Evolutionary conservation across 2,113 vertebrate species (phyloP), one percentile per base, ranked within the genome.

Genomic region (Zapus hudsonius): DNA sequence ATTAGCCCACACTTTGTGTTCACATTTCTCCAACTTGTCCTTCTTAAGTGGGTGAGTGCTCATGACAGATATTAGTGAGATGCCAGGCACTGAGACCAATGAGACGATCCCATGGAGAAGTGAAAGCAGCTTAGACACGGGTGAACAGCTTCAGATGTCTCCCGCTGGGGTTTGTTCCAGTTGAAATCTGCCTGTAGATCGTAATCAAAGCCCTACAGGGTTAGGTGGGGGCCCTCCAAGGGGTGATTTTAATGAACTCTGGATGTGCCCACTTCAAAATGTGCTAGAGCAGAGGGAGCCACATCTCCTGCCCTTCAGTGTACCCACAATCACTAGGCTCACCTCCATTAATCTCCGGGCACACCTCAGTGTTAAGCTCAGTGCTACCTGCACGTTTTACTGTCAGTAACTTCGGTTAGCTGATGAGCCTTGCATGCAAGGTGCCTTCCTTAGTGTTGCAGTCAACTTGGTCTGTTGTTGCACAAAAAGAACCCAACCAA

Each of bases 121-220:
- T 10, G 29, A 82, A 86, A 87, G 22, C 9, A 4, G 63, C 72
- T 91, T 89, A 95, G 86, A 72, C 52, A 47, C 1, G 69, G 44
- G 36, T 76, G 84, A 87, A 23, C 87, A 80, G n/a, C 75, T 88
- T 61, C 57, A 2, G 42, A 15, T 57, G 57, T 67, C 80, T 91
- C 83, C 47, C 29, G 5, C 67, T 8, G 3, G 38, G 57, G 33
- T 47, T 90, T 72, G 72, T 66, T 91, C 67, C 84, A 82, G 73
- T 38, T 90, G 93, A 95, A 85, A 84, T 89, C 75, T 27, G 73
- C 47, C 72, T 78, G 61, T 57, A 19, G 85, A 63, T 85, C 74
- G n/a, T 27, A 75, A 59, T 76, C 70, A 75, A 81, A 36, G 70
- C 61, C 36, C 29, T 7, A 29, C 15, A 5, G 55, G 33, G 3